Evolutionary conservation across 2,888 invertebrate species (phyloP).

Genomic region (Idaea aversata): DNA sequence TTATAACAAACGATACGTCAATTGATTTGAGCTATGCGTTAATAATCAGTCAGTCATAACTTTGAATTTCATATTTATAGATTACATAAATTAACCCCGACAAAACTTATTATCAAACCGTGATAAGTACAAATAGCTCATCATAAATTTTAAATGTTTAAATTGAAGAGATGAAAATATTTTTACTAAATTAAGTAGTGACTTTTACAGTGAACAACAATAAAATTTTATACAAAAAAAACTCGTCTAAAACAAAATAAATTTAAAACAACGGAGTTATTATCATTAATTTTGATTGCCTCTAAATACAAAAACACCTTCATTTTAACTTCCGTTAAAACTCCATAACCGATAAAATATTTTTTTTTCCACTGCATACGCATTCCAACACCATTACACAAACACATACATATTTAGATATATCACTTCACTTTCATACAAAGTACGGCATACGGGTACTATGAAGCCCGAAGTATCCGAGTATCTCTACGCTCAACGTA

Average conservation of each 20-base stretch:
- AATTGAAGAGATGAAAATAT: too few relatives aligned
- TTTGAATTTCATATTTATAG: too few relatives aligned
- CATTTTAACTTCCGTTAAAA: slow-evolving; percentile 1
- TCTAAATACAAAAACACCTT: slow-evolving; percentile 6
- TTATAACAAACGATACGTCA: too few relatives aligned
- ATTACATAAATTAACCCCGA: too few relatives aligned
- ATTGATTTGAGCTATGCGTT: too few relatives aligned
- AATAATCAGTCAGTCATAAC: too few relatives aligned
- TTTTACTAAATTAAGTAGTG: too few relatives aligned
- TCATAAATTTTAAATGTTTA: too few relatives aligned
- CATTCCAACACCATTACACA: slow-evolving; percentile 45
- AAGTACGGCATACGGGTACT: slow-evolving; percentile 34
- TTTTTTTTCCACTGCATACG: slow-evolving; percentile 31
- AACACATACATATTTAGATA: slow-evolving; percentile 32
- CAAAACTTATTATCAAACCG: too few relatives aligned
- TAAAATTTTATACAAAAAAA: not conserved
- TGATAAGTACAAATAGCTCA: too few relatives aligned
- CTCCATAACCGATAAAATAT: not conserved
- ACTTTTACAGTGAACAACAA: not conserved
- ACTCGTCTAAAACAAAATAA: slow-evolving; percentile 1
- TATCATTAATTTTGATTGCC: slow-evolving; percentile 10
- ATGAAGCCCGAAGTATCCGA: slow-evolving; percentile 35
- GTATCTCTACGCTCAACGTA: slow-evolving; percentile 31
- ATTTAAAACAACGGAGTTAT: slow-evolving; percentile 2
- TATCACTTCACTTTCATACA: slow-evolving; percentile 45